Evolutionary conservation across 2,888 invertebrate species (phyloP), one percentile per base, ranked within the genome.

Genomic region (Epinotia bilunana): DNA sequence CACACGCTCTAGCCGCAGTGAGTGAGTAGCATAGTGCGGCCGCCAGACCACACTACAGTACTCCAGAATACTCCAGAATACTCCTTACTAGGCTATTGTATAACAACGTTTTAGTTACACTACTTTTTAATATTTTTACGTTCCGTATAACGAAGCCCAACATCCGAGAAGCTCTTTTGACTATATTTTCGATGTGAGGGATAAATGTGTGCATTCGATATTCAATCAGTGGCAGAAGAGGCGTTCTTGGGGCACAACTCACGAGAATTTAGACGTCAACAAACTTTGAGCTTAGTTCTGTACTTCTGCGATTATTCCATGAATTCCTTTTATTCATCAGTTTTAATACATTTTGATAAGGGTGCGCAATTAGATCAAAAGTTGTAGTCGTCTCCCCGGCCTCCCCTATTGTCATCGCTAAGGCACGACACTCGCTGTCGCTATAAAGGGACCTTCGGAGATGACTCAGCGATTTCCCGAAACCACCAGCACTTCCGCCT

Each of bases 401-500:
- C 55, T 6, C 28, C 55, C 69, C 53, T 53, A 60, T 60, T 64
- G 39, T 58, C 53, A 39, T 55, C 20, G n/a, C 68, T 57, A 28
- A 9, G 53, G 63, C 39, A 20, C 18, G 39, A 33, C 63, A 57
- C 20, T 55, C 55, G 43, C 64, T 64, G 58, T 72, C n/a, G n/a
- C n/a, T n/a, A n/a, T n/a, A n/a, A 57, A 46, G 58, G 28, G 23
- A 58, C 57, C 57, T 28, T 58, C 39, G 43, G 23, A 55, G 72
- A 63, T 64, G 72, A 58, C 63, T 64, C 57, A 23, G 28, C 28
- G 57, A 18, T 64, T 72, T 58, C 39, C 7, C 12, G 6, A 16
- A 23, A 46, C 2, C 55, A 28, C n/a, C 46, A 20, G 13, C 18
- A 9, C n/a, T 61, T 28, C 13, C n/a, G 61, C 7, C 9, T 61